phyloP scores from a whole-genome alignment of 2,113 vertebrate genomes.

The Tonatia bakeri region DNA sequence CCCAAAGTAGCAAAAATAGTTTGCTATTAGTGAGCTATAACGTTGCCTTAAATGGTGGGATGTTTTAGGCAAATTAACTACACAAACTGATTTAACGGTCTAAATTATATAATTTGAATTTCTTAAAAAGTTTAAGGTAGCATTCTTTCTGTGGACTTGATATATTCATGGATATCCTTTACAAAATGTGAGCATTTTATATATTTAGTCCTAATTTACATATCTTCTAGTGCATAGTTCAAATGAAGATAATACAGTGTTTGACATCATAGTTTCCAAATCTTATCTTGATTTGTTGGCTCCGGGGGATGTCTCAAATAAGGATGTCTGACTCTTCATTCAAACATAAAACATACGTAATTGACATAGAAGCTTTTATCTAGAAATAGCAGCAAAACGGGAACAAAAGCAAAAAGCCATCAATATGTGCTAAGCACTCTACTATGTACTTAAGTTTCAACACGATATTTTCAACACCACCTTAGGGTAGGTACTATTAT shows the following conservation, averaged over 20 bases:
- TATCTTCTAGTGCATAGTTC: neutral
- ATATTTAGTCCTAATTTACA: slow-evolving; percentile 51
- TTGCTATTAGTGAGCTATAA: slow-evolving; percentile 60
- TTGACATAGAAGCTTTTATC: neutral
- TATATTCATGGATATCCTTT: slow-evolving; percentile 40
- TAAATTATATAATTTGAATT: slow-evolving; percentile 56
- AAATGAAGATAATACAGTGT: neutral
- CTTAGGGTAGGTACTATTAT: neutral
- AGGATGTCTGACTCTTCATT: neutral
- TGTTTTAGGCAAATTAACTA: slow-evolving; percentile 57
- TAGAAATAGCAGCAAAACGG: neutral
- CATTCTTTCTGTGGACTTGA: slow-evolving; percentile 53
- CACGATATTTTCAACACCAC: neutral
- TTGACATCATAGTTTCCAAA: neutral
- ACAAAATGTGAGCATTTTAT: slow-evolving; percentile 33
- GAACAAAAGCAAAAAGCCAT: neutral
- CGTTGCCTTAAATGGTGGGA: slow-evolving; percentile 69
- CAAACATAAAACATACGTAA: neutral
- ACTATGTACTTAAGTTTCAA: neutral
- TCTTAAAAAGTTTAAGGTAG: slow-evolving; percentile 65
- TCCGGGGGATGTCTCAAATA: neutral
- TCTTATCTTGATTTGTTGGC: neutral
- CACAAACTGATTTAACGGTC: slow-evolving; percentile 46
- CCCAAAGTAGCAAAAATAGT: slow-evolving; percentile 74
- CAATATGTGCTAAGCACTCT: neutral